Percentiles rank a stretch among this genome's conserved stretches.
These are phyloP conservation scores for Pitangus sulphuratus DNA, from an alignment of 2,797 vertebrate genomes.

Conservation along the genomic window DNA sequence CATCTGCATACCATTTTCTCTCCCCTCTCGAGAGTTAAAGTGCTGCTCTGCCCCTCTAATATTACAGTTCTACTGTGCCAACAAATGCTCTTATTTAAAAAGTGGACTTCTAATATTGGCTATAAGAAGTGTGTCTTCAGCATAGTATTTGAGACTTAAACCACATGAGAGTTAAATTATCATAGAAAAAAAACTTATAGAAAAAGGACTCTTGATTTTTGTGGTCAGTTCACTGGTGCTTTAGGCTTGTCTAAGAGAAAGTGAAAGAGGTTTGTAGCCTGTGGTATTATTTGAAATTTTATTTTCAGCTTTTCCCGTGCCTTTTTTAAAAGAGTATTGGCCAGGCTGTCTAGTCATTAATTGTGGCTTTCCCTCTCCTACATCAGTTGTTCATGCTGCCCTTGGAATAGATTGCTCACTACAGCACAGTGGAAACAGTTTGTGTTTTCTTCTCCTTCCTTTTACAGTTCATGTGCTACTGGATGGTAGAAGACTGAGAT, in stretches of 20 bases:
- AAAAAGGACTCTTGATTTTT: background rate
- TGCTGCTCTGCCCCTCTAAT: background rate
- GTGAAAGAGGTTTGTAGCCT: background rate
- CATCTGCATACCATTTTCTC: background rate
- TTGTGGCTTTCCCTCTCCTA: background rate
- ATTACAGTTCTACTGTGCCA: background rate
- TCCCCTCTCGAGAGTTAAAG: background rate
- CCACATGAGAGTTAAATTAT: background rate
- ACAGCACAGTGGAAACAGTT: background rate
- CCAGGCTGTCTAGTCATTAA: background rate
- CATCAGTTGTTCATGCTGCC: background rate
- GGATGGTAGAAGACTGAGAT: background rate
- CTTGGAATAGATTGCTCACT: background rate
- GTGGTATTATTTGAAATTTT: background rate
- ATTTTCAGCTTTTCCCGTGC: background rate
- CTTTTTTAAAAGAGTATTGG: background rate
- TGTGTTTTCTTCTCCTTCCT: background rate
- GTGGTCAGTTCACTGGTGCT: background rate
- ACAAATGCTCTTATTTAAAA: background rate
- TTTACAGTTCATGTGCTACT: background rate
- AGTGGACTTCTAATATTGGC: background rate
- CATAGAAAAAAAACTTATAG: background rate
- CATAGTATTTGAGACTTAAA: background rate
- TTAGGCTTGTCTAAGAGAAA: background rate
- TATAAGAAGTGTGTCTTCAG: background rate